Evolutionary conservation across 2,888 invertebrate genomes (phyloP).

Genomic region (Ennomos erosarius): DNA sequence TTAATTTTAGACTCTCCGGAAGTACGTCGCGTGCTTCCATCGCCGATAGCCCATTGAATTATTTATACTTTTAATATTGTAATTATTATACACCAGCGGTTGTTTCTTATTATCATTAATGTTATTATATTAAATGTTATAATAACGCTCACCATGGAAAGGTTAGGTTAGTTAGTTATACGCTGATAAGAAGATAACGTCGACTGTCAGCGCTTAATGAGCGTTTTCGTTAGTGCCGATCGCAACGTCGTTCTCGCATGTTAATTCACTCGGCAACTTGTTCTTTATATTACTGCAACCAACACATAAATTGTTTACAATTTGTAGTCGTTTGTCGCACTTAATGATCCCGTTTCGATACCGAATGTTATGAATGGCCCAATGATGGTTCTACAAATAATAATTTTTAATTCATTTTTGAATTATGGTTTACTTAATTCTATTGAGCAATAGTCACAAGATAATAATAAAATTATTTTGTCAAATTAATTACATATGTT

Average conservation of each 20-base stretch:
- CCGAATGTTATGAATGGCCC: slow-evolving; percentile 45
- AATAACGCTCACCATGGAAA: slow-evolving; percentile 75
- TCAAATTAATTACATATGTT: too few relatives aligned
- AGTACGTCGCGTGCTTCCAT: slow-evolving; percentile 80
- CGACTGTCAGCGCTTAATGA: slow-evolving; percentile 69
- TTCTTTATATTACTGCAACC: slow-evolving; percentile 61
- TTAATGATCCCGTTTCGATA: slow-evolving; percentile 61
- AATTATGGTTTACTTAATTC: neutral
- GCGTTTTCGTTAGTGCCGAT: slow-evolving; percentile 52
- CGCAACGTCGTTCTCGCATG: slow-evolving; percentile 57
- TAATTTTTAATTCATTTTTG: slow-evolving; percentile 16
- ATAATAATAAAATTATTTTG: too few relatives aligned
- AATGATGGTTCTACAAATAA: slow-evolving; percentile 29
- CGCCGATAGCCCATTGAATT: slow-evolving; percentile 81
- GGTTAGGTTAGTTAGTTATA: slow-evolving; percentile 72
- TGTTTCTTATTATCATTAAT: slow-evolving; percentile 79
- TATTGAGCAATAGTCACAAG: too few relatives aligned
- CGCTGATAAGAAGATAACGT: slow-evolving; percentile 75
- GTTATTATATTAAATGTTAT: slow-evolving; percentile 82
- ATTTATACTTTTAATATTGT: slow-evolving; percentile 84
- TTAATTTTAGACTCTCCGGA: slow-evolving; percentile 78
- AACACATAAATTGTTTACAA: slow-evolving; percentile 67
- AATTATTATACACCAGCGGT: slow-evolving; percentile 78
- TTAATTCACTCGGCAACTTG: slow-evolving; percentile 65
- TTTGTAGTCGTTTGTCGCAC: slow-evolving; percentile 75